Conservation (phyloP, 2,797 vertebrate species). For the Cryptoprocta ferox region DNA sequence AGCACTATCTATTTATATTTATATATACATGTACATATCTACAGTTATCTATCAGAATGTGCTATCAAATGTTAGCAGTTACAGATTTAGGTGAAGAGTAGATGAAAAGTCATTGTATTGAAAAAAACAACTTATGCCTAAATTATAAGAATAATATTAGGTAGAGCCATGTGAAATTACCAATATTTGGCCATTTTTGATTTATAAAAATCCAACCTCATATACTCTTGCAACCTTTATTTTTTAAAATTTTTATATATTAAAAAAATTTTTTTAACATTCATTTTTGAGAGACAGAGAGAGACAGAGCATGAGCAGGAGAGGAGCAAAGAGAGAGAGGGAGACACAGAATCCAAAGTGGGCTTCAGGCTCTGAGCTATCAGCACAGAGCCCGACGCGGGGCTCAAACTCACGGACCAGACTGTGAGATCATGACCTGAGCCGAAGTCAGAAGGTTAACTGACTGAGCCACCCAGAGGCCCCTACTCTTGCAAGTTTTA, state of each 20-base stretch:
- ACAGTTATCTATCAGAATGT: background rate
- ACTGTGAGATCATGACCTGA: no score
- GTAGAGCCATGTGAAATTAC: background rate
- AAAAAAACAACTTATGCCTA: background rate
- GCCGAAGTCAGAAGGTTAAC: no score
- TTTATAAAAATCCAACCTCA: background rate
- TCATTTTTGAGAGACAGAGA: no score
- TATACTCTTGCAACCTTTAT: background rate
- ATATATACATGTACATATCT: background rate
- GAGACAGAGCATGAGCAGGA: no score
- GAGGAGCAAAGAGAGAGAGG: no score
- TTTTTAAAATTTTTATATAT: no score
- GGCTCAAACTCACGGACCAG: no score
- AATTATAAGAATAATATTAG: background rate
- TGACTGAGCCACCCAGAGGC: no score
- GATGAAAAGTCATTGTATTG: background rate
- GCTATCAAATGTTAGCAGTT: background rate
- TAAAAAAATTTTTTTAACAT: no score
- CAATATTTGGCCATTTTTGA: background rate
- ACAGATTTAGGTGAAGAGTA: background rate
- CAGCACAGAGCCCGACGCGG: no score
- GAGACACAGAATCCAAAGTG: no score
- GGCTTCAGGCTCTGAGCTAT: no score
- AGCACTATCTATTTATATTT: background rate
- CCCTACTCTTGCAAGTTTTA: background rate